These are phyloP conservation scores for Petrolisthes cinctipes DNA, from an alignment of 2,888 invertebrate species.

Conservation along the genomic window DNA sequence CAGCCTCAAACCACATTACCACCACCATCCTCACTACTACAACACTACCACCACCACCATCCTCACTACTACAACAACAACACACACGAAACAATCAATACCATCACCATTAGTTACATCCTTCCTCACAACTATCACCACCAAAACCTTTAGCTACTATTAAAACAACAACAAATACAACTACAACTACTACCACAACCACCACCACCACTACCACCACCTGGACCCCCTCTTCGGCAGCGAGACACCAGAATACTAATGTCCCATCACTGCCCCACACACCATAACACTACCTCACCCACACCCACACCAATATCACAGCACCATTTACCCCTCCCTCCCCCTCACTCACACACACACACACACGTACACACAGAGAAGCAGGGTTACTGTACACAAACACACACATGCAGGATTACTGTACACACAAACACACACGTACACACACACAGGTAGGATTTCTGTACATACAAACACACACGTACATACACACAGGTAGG, in stretches of 20 bases:
- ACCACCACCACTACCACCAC: background rate
- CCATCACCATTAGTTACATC: background rate
- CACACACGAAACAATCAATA: conserved; percentile 1
- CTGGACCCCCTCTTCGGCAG: too few species aligned
- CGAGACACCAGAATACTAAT: too few species aligned
- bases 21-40: background rate
- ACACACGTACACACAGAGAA: conserved; percentile 13
- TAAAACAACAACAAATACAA: too few species aligned
- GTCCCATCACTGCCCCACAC: too few species aligned
- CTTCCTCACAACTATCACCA: background rate
- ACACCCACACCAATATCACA: background rate
- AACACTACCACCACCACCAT: background rate
- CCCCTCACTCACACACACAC: background rate
- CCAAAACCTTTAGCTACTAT: background rate
- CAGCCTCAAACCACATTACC: background rate
- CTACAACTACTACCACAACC: too few species aligned
- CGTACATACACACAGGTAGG: background rate
- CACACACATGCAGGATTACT: conserved; percentile 7
- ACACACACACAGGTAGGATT: too few species aligned
- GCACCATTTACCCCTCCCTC: background rate
- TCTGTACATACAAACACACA: too few species aligned
- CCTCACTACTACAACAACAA: too few species aligned
- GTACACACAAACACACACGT: background rate
- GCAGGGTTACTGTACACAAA: background rate
- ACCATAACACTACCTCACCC: too few species aligned